Percentiles rank a stretch among this genome's conserved stretches.
Evolutionary conservation across 2,888 invertebrate genomes (phyloP).

Genomic region (Heterodera filipjevi): DNA sequence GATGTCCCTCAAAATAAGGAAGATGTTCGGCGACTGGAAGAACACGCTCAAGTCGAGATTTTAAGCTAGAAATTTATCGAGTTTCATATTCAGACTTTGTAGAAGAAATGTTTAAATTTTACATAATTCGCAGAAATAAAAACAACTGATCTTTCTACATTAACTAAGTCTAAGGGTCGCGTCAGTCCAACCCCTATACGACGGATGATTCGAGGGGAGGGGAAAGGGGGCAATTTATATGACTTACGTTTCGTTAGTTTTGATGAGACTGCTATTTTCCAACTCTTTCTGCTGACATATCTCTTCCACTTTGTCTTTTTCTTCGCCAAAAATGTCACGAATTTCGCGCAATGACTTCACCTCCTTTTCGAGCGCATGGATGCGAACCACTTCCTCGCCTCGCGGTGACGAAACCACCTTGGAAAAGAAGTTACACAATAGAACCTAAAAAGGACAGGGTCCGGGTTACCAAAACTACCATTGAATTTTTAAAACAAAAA

Average conservation of each 20-base stretch:
- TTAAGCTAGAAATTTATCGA: too few species aligned
- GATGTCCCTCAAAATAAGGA: neutral
- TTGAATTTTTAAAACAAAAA: neutral
- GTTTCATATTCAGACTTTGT: too few species aligned
- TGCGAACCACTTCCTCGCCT: neutral
- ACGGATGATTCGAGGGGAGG: too few species aligned
- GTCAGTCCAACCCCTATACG: too few species aligned
- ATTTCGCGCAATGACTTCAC: conserved; percentile 1
- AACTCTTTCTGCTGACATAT: neutral
- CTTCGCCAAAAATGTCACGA: neutral
- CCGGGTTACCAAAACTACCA: neutral
- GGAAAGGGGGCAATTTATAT: too few species aligned
- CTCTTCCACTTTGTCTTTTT: neutral
- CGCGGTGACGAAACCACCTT: neutral
- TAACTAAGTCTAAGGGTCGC: too few species aligned
- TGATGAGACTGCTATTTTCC: neutral
- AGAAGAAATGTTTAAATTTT: too few species aligned
- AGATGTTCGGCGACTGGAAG: neutral
- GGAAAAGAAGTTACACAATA: too few species aligned
- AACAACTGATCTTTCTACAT: too few species aligned
- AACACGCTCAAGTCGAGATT: too few species aligned
- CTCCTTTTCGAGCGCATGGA: conserved; percentile 3
- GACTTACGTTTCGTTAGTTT: neutral
- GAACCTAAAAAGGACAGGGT: too few species aligned
- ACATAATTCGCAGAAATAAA: too few species aligned